A percentile compares a stretch with the other conserved stretches of the same genome.
Conservation (phyloP, 2,113 vertebrate species). For the Nycticebus coucang region DNA sequence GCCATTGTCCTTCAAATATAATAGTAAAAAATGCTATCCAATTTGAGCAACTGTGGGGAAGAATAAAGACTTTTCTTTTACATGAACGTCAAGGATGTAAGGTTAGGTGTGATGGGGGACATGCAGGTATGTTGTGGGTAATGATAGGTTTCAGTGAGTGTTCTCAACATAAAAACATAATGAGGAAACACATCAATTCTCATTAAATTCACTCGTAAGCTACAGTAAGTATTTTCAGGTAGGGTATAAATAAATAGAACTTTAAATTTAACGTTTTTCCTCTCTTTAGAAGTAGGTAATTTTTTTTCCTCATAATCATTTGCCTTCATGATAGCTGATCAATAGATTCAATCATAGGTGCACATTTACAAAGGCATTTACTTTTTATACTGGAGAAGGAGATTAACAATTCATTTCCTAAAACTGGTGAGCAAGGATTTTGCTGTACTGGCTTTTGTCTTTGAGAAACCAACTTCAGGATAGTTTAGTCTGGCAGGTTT, state of each 20-base stretch:
- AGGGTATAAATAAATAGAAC: neutral
- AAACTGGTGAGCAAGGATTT: neutral
- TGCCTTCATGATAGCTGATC: neutral
- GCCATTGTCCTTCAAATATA: neutral
- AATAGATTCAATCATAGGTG: conserved; percentile 18
- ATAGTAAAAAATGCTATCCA: neutral
- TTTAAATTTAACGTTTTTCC: conserved; percentile 6
- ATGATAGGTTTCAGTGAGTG: conserved; percentile 46
- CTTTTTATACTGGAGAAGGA: conserved; percentile 22
- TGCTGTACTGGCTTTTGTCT: neutral
- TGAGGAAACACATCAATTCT: conserved; percentile 57
- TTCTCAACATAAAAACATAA: conserved; percentile 66
- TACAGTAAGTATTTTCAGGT: conserved; percentile 43
- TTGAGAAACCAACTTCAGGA: neutral
- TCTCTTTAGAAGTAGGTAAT: neutral
- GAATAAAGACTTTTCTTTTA: conserved; percentile 61
- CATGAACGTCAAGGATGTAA: conserved; percentile 27
- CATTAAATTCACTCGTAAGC: conserved; percentile 37
- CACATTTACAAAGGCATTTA: neutral
- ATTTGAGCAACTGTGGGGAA: conserved; percentile 65
- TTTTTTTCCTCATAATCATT: neutral
- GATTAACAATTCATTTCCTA: neutral
- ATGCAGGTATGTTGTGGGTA: conserved; percentile 44
- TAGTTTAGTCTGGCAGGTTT: neutral
- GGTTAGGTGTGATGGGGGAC: conserved; percentile 68